phyloP scores from a whole-genome alignment of 2,888 invertebrate species.

The Harpalus rubripes region DNA sequence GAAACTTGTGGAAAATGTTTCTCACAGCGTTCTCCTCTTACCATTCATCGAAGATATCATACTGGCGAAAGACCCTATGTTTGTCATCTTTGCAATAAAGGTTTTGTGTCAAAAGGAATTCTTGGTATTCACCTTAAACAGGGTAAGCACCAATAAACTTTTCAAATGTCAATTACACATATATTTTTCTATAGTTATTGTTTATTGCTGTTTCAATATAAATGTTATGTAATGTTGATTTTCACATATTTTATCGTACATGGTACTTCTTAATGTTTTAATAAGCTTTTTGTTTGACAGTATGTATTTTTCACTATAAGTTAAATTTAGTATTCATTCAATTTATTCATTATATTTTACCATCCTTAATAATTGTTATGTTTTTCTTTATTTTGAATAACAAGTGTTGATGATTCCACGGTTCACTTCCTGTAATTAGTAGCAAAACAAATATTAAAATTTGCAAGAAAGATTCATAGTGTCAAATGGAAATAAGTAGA shows the following conservation, averaged over 20 bases:
- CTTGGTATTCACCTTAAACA: constrained; percentile 78
- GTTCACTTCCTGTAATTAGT: too few relatives aligned
- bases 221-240: not conserved
- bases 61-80: constrained; percentile 75
- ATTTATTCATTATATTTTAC: too few relatives aligned
- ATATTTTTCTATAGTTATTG: not conserved
- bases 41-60: constrained; percentile 73
- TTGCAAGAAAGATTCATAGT: too few relatives aligned
- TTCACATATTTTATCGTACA: not conserved
- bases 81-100: constrained; percentile 80
- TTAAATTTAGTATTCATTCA: too few relatives aligned
- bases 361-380: too few relatives aligned
- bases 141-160: constrained; percentile 59
- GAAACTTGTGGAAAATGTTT: constrained; percentile 75
- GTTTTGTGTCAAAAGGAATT: constrained; percentile 80
- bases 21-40: constrained; percentile 72
- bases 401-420: too few relatives aligned
- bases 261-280: not conserved
- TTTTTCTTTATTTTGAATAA: too few relatives aligned
- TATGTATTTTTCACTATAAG: too few relatives aligned
- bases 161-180: not conserved
- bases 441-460: too few relatives aligned
- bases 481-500: too few relatives aligned
- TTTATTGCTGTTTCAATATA: not conserved
- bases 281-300: not conserved